These are phyloP conservation scores for Chinchilla lanigera DNA, from an alignment of 2,113 vertebrate species.

Conservation along the genomic window DNA sequence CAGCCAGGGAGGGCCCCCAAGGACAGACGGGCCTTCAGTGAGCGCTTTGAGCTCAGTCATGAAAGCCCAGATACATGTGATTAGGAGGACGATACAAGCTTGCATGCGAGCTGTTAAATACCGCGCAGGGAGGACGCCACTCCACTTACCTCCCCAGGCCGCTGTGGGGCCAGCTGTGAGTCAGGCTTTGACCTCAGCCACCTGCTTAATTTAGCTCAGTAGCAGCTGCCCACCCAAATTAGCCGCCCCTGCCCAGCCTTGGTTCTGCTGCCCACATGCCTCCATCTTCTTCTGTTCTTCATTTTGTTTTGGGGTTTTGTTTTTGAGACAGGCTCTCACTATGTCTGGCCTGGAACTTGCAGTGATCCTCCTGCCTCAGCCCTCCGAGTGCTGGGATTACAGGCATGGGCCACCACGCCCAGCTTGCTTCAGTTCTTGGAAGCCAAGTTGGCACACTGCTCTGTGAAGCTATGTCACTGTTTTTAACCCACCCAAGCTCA, in stretches of 20 bases:
- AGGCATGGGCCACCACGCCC: background rate
- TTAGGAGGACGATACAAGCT: background rate
- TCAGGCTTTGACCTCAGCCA: constrained; percentile 3
- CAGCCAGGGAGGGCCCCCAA: background rate
- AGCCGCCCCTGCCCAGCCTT: background rate
- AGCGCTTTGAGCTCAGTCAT: background rate
- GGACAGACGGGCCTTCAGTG: background rate
- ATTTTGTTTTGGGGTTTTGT: background rate
- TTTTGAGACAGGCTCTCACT: background rate
- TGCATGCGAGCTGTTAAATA: background rate
- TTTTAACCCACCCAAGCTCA: background rate
- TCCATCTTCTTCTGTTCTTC: background rate
- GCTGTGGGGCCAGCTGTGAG: constrained; percentile 33
- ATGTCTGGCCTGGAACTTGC: background rate
- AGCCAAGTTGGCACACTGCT: background rate
- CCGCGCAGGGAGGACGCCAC: background rate
- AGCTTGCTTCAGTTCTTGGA: background rate
- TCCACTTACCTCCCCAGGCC: background rate
- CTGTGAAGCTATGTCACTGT: background rate
- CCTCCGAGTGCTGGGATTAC: background rate
- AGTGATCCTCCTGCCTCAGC: background rate
- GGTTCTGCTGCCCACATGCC: fast-evolving
- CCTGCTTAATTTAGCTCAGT: constrained; percentile 68
- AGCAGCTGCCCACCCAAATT: constrained; percentile 76
- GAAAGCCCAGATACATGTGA: background rate